Conservation (phyloP, 2,797 vertebrate genomes). For the Periophthalmus magnuspinnatus region DNA sequence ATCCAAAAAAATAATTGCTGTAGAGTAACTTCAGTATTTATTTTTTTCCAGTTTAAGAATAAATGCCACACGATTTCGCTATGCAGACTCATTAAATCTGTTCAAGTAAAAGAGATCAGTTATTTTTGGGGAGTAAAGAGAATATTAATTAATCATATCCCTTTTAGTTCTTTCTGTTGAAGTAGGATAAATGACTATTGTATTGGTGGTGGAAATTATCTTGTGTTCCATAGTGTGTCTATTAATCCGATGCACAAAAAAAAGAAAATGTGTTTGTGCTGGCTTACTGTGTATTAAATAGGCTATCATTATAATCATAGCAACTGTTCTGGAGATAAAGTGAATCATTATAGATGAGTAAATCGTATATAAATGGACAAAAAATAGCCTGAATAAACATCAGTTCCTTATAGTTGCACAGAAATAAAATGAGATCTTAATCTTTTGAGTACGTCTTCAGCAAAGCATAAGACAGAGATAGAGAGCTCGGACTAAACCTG, state of each 20-base stretch:
- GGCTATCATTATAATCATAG: background rate
- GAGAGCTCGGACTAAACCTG: background rate
- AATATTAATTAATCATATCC: too few species aligned
- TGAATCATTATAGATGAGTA: slow-evolving; percentile 6
- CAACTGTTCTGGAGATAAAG: slow-evolving; percentile 8
- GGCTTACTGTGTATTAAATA: slow-evolving; percentile 1
- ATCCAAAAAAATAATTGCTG: too few species aligned
- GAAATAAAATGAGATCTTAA: background rate
- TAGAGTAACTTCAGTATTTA: too few species aligned
- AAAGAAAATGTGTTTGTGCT: background rate
- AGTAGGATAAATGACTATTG: background rate
- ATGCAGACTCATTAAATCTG: too few species aligned
- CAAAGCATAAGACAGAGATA: background rate
- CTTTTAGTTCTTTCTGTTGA: background rate
- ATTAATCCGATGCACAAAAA: background rate
- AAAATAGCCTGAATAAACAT: background rate
- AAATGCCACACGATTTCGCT: too few species aligned
- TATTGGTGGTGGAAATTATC: background rate
- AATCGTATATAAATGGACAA: background rate
- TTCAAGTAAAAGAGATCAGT: too few species aligned
- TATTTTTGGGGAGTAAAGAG: too few species aligned
- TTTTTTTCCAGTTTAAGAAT: too few species aligned
- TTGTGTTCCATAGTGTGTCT: background rate
- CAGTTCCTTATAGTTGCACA: background rate
- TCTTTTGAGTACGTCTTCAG: slow-evolving; percentile 67